Evolutionary conservation across 2,888 invertebrate genomes (phyloP).

Genomic region (Petrolisthes manimaculis): DNA sequence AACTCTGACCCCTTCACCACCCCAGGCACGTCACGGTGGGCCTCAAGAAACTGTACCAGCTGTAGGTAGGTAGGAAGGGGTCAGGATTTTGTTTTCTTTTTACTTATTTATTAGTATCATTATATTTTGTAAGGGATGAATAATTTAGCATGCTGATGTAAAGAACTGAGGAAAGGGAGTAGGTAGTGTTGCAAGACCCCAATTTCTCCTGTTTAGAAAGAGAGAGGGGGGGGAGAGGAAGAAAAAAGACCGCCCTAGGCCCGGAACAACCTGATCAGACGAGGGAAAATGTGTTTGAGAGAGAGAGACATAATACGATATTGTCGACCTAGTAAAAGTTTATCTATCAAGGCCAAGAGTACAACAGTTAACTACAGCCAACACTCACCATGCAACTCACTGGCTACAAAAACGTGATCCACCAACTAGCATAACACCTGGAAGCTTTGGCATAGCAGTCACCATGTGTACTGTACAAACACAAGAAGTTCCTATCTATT

Average conservation of each 20-base stretch:
- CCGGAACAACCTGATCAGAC: too few relatives aligned
- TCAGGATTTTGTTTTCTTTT: not conserved
- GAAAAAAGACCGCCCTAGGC: too few relatives aligned
- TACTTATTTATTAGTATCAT: not conserved
- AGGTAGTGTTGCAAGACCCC: not conserved
- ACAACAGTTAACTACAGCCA: not conserved
- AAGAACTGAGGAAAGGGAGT: not conserved
- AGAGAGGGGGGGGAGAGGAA: not conserved
- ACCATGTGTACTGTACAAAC: too few relatives aligned
- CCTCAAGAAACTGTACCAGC: not conserved
- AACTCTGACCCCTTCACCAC: constrained; percentile 24
- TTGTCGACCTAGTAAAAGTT: too few relatives aligned
- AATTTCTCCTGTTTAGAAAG: not conserved
- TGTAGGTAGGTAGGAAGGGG: constrained; percentile 5
- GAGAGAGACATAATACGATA: too few relatives aligned
- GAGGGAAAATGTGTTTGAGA: too few relatives aligned
- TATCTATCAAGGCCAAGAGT: too few relatives aligned
- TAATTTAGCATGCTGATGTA: not conserved
- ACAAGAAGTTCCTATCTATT: too few relatives aligned
- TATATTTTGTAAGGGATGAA: not conserved
- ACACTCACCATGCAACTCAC: not conserved
- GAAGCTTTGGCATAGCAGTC: too few relatives aligned
- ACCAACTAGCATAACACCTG: not conserved
- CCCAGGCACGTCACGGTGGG: not conserved
- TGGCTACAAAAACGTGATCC: not conserved